Evolutionary conservation across 1,140 invertebrate genomes (phyloP).

Genomic region (Anoplophora glabripennis): DNA sequence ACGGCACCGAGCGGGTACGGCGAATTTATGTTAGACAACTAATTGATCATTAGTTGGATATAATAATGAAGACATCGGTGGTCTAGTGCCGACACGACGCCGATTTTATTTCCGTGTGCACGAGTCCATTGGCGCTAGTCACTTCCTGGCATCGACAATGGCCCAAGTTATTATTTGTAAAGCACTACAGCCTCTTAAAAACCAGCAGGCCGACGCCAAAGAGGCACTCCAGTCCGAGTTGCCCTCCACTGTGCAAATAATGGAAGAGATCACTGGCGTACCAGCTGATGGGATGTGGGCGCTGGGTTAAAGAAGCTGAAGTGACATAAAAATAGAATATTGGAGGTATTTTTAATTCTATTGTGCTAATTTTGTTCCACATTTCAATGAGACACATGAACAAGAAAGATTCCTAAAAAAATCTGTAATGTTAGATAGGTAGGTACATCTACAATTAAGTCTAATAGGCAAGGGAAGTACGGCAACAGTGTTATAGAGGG

Average conservation of each 20-base stretch:
- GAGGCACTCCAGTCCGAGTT: conserved; percentile 10
- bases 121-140: conserved; percentile 15
- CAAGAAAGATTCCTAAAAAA: too few relatives aligned
- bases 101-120: conserved; percentile 13
- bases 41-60: conserved; percentile 13
- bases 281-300: too few relatives aligned
- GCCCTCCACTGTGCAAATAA: conserved; percentile 3
- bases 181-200: conserved; percentile 9
- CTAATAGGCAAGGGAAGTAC: too few relatives aligned
- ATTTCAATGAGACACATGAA: too few relatives aligned
- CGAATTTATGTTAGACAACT: conserved; percentile 4
- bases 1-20: too few relatives aligned
- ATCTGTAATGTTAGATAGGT: too few relatives aligned
- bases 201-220: conserved; percentile 10
- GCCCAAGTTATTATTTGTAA: conserved; percentile 12
- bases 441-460: too few relatives aligned
- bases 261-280: not conserved
- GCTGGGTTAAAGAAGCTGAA: too few relatives aligned
- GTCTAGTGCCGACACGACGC: conserved; percentile 11
- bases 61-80: conserved; percentile 4
- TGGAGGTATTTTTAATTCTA: too few relatives aligned
- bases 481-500: too few relatives aligned
- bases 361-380: too few relatives aligned
- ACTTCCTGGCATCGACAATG: conserved; percentile 11
- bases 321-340: too few relatives aligned